These are phyloP conservation scores for Ochotona princeps DNA, from an alignment of 2,113 vertebrate species.

Conservation along the genomic window DNA sequence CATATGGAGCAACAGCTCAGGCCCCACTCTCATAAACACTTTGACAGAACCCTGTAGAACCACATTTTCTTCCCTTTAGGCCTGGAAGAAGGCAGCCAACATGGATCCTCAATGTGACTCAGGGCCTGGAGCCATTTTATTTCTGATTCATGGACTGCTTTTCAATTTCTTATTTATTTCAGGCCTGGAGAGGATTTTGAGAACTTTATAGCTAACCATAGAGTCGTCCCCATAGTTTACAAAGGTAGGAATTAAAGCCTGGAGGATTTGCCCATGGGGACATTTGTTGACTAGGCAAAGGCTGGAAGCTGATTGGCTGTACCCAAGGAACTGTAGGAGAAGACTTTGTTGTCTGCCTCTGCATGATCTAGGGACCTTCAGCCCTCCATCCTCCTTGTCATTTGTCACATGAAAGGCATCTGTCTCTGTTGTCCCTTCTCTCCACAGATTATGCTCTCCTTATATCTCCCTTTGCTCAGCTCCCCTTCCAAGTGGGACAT, in stretches of 20 bases:
- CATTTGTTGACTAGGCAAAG: neutral
- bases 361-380: neutral
- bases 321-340: neutral
- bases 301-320: too few species aligned
- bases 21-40: neutral
- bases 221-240: neutral
- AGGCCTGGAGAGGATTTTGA: neutral
- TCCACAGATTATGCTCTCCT: neutral
- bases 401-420: too few species aligned
- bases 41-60: neutral
- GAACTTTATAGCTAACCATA: neutral
- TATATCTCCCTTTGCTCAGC: neutral
- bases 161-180: neutral
- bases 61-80: too few species aligned
- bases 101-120: neutral
- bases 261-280: neutral
- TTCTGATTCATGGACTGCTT: neutral
- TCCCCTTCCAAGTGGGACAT: neutral
- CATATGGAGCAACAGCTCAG: too few species aligned
- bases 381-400: neutral
- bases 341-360: neutral
- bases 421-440: neutral
- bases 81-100: too few species aligned
- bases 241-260: neutral
- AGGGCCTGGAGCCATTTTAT: neutral